These are phyloP conservation scores for Lasioglossum vierecki DNA, from an alignment of 2,888 invertebrate species.

Conservation along the genomic window DNA sequence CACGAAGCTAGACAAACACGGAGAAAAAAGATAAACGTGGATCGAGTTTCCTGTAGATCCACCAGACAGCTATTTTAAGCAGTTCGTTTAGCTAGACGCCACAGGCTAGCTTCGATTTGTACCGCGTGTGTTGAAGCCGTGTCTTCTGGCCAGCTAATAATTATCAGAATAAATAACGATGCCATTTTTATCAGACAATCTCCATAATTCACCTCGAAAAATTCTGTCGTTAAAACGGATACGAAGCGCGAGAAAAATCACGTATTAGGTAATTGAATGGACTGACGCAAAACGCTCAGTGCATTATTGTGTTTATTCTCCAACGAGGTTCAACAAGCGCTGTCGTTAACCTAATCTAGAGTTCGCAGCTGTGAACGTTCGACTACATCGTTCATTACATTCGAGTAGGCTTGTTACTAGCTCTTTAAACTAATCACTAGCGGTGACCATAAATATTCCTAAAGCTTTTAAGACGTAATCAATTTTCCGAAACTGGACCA, in stretches of 20 bases:
- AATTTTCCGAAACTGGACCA: too few species aligned
- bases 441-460: neutral
- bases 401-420: neutral
- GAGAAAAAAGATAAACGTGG: slow-evolving; percentile 16
- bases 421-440: neutral
- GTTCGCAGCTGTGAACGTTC: neutral
- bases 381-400: neutral
- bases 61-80: slow-evolving; percentile 43
- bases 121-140: neutral
- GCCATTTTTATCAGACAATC: neutral
- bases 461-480: too few species aligned
- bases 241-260: neutral
- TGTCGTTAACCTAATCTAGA: neutral
- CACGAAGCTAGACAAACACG: slow-evolving; percentile 18
- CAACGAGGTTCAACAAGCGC: neutral
- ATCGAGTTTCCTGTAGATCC: slow-evolving; percentile 41
- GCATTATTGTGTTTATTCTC: neutral
- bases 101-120: slow-evolving; percentile 18
- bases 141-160: neutral
- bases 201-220: neutral
- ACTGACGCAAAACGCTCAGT: neutral
- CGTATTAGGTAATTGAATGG: neutral
- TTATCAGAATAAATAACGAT: neutral
- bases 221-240: neutral
- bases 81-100: slow-evolving; percentile 23